A percentile compares a stretch with the other conserved stretches of the same genome.
Evolutionary conservation across 2,797 vertebrate species (phyloP).

Genomic region (Carcharodon carcharias): DNA sequence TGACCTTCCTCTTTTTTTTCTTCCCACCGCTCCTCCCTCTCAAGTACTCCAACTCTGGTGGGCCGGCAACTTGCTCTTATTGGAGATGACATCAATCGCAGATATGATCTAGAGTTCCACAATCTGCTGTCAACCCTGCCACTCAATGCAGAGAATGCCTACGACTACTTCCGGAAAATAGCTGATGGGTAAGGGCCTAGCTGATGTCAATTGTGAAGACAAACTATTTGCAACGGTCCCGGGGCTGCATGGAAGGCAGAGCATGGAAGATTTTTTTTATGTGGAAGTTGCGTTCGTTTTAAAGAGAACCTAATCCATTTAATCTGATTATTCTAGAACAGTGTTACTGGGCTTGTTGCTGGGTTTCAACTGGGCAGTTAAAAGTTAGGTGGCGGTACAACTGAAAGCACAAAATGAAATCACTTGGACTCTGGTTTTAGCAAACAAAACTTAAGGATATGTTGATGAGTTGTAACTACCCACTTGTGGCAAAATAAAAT

Average conservation of each 20-base stretch:
- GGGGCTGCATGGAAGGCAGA: neutral
- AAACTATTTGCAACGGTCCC: neutral
- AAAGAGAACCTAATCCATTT: slow-evolving; percentile 48
- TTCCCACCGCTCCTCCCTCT: neutral
- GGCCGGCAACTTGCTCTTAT: slow-evolving; percentile 63
- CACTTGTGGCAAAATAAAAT: neutral
- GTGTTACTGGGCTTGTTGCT: neutral
- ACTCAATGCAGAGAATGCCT: slow-evolving; percentile 54
- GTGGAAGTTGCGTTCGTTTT: slow-evolving; percentile 13
- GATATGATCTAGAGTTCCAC: slow-evolving; percentile 58
- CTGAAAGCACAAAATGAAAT: too few species aligned
- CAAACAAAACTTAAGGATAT: too few species aligned
- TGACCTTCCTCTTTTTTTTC: neutral
- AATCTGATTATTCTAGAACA: neutral
- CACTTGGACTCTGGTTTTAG: neutral
- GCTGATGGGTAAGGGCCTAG: slow-evolving; percentile 56
- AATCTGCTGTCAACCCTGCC: slow-evolving; percentile 55
- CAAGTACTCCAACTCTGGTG: slow-evolving; percentile 52
- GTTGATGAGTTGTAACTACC: neutral
- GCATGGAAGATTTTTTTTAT: neutral
- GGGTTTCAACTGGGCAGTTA: neutral
- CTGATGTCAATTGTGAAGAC: slow-evolving; percentile 9
- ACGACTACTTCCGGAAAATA: slow-evolving; percentile 58
- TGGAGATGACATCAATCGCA: slow-evolving; percentile 60
- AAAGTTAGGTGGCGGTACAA: neutral